Conservation (phyloP, 2,888 invertebrate genomes). For the Pemphredon lugubris region DNA sequence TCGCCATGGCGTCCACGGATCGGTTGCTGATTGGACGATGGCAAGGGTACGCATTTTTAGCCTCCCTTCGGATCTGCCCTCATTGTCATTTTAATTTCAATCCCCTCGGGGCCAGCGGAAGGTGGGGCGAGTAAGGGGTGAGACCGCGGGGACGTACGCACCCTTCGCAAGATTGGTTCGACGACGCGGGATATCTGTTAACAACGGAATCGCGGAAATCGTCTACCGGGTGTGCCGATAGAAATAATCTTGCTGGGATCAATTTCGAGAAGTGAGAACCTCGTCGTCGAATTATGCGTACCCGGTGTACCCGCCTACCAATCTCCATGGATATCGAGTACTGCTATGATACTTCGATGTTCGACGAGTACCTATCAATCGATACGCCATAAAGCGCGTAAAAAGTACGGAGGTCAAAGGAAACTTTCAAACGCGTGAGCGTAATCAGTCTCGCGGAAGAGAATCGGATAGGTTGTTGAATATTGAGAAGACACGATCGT, state of each 20-base stretch:
- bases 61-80: slow-evolving; percentile 78
- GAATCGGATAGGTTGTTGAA: too few species aligned
- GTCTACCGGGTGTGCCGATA: slow-evolving; percentile 54
- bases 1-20: slow-evolving; percentile 76
- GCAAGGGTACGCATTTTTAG: slow-evolving; percentile 76
- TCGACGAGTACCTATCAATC: too few species aligned
- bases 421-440: too few species aligned
- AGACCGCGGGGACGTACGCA: slow-evolving; percentile 59
- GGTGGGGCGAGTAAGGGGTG: slow-evolving; percentile 62
- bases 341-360: too few species aligned
- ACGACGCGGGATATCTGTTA: slow-evolving; percentile 69
- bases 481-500: too few species aligned
- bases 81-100: slow-evolving; percentile 81
- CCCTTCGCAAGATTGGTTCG: slow-evolving; percentile 71
- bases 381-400: too few species aligned
- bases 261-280: too few species aligned
- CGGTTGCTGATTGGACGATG: slow-evolving; percentile 76
- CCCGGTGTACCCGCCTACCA: too few species aligned
- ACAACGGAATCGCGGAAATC: slow-evolving; percentile 55
- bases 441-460: too few species aligned
- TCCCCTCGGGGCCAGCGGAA: slow-evolving; percentile 66
- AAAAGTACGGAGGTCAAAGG: too few species aligned
- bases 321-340: too few species aligned
- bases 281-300: too few species aligned
- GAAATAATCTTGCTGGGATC: slow-evolving; percentile 6